Evolutionary conservation across 2,888 invertebrate genomes (phyloP).

Genomic region (Mimachlamys varia): DNA sequence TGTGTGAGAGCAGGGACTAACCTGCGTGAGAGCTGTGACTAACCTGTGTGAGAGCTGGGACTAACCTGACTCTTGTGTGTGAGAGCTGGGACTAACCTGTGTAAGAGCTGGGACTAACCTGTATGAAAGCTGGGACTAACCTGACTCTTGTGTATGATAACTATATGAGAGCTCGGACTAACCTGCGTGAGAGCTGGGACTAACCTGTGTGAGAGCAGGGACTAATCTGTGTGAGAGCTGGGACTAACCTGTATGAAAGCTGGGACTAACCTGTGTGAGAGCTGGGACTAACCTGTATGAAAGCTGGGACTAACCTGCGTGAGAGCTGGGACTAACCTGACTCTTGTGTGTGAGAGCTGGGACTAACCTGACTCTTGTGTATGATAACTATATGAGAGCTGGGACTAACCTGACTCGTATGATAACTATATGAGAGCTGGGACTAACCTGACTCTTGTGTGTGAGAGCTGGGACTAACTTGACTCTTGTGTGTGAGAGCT

Average conservation of each 20-base stretch:
- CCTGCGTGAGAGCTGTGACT: too few species aligned
- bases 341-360: conserved; percentile 91
- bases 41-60: background rate
- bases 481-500: conserved; percentile 97
- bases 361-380: conserved; percentile 90
- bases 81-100: conserved; percentile 80
- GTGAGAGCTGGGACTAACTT: conserved; percentile 84
- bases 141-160: conserved; percentile 96
- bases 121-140: conserved; percentile 70
- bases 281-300: conserved; percentile 81
- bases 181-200: background rate
- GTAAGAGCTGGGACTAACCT: too few species aligned
- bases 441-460: conserved; percentile 90
- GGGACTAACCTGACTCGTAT: conserved; percentile 88
- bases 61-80: conserved; percentile 93
- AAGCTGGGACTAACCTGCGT: too few species aligned
- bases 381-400: conserved; percentile 84
- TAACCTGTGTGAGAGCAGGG: conserved; percentile 80
- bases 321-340: conserved; percentile 80
- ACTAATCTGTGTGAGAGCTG: conserved; percentile 80
- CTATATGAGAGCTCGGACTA: too few species aligned
- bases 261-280: conserved; percentile 80
- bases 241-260: conserved; percentile 80
- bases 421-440: conserved; percentile 81
- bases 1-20: conserved; percentile 86